Evolutionary conservation across 2,113 vertebrate genomes (phyloP), one percentile per base, ranked within the genome.

Genomic region (Electrona antarctica): DNA sequence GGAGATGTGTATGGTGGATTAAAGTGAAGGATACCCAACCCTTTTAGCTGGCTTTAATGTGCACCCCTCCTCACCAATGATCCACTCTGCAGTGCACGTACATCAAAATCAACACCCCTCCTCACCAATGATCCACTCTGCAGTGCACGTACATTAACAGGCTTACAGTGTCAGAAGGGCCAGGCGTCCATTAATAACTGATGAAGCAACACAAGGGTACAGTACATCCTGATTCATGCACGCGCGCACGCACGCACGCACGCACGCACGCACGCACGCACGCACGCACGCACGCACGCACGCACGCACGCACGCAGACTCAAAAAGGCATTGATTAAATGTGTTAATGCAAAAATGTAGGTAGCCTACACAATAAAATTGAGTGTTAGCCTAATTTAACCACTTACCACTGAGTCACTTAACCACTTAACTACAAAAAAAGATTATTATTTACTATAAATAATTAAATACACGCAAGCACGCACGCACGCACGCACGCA

Each of bases 41-140:
- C 78, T 83, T 90, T 90, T 80, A 86, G 83, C 78, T 78, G 81
- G 66, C 81, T 89, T 84, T 82, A 84, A 82, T 77, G 76, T 87
- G 67, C 74, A 74, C 74, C 60, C 71, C 78, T 84, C 75, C 78
- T 84, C 75, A 64, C 33, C 33, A 85, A 80, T 78, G 84, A 86
- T 89, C 72, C 78, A 67, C 87, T 85, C 83, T 71, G 74, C 29
- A 33, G 29, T 33, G 29, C 84, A 84, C 69, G 77, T 80, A 86
- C 81, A 89, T 87, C 88, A n/a, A n/a, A n/a, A n/a, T n/a, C n/a
- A n/a, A n/a, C 74, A 74, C 74, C 60, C 70, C n/a, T n/a, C n/a
- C 78, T 84, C 75, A 66, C 33, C 33, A 85, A 80, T 78, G 84
- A 86, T 89, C 72, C 77, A 67, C 87, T 85, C 83, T 71, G 74